Evolutionary conservation across 2,888 invertebrate genomes (phyloP).

Genomic region (Cryptosula pallasiana): DNA sequence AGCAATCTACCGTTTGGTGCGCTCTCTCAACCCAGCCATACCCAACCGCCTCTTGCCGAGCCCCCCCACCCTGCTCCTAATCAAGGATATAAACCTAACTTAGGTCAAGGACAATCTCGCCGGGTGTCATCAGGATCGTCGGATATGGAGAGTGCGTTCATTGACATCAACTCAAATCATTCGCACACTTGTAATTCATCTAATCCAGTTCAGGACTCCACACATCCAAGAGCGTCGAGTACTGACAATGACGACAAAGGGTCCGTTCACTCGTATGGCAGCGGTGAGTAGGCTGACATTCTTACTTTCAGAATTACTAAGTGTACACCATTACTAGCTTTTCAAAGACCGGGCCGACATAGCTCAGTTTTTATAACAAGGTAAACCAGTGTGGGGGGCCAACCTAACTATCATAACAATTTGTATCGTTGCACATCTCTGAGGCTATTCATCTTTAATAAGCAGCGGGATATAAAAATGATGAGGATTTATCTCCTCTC

Average conservation of each 20-base stretch:
- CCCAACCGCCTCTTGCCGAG: not conserved
- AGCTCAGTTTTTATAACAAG: no score
- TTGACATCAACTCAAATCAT: not conserved
- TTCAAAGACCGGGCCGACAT: no score
- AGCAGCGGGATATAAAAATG: no score
- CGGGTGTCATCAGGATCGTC: conserved; percentile 6
- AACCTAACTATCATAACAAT: no score
- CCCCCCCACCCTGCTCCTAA: not conserved
- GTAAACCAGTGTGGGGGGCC: no score
- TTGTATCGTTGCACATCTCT: no score
- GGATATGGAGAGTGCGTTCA: not conserved
- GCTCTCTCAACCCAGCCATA: not conserved
- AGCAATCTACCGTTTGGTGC: not conserved
- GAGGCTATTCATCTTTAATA: no score
- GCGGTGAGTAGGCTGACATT: conserved; percentile 1
- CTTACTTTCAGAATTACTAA: not conserved
- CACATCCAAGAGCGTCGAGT: not conserved
- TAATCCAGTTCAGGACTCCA: not conserved
- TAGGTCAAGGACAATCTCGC: not conserved
- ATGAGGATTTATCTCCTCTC: no score
- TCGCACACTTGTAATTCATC: not conserved
- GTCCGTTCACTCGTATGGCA: conserved; percentile 12
- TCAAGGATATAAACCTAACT: not conserved
- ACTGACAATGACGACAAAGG: conserved; percentile 10
- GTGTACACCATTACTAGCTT: no score